Conservation (phyloP, 2,797 vertebrate species). For the Argentina silus region DNA sequence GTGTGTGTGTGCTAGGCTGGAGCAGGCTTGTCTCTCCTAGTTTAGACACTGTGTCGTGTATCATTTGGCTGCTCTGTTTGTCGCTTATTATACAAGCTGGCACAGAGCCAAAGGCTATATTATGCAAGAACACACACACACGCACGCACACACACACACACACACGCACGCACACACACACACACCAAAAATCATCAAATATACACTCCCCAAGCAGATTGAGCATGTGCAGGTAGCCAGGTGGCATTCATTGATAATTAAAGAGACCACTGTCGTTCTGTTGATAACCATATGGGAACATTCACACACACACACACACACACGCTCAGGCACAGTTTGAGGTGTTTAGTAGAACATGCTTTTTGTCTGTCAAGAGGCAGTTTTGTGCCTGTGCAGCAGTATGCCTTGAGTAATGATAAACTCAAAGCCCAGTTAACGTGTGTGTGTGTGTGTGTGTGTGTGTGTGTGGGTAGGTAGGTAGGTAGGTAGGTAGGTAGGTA, state of each 20-base stretch:
- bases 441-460: conserved; percentile 17
- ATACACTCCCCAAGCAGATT: conserved; percentile 22
- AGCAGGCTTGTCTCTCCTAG: conserved; percentile 34
- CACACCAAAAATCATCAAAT: neutral
- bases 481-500: neutral
- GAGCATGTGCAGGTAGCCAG: conserved; percentile 34
- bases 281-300: conserved; percentile 36
- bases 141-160: neutral
- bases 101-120: conserved; percentile 40
- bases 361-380: neutral
- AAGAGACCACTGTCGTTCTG: conserved; percentile 33
- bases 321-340: neutral
- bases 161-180: conserved; percentile 1
- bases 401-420: neutral
- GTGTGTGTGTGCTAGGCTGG: no score
- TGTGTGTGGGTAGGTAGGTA: no score
- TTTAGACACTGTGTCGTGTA: conserved; percentile 31
- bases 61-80: conserved; percentile 36
- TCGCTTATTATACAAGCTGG: conserved; percentile 45
- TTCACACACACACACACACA: conserved; percentile 15
- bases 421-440: neutral
- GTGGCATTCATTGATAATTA: conserved; percentile 51
- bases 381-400: neutral
- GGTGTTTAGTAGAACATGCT: neutral
- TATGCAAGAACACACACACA: conserved; percentile 34